These are phyloP conservation scores for Dione vanillae DNA, from an alignment of 2,888 invertebrate genomes.

Conservation along the genomic window DNA sequence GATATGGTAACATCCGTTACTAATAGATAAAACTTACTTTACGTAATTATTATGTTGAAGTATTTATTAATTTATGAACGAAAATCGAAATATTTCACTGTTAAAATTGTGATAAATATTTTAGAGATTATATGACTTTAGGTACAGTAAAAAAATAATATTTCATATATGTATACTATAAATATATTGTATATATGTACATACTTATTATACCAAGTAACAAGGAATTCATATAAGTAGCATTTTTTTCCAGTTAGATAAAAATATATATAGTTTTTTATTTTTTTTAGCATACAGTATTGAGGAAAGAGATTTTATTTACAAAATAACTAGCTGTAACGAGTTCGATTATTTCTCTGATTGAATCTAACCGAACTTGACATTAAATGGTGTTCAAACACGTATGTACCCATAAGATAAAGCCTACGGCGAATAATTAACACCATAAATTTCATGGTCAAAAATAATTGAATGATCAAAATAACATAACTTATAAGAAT, in stretches of 20 bases:
- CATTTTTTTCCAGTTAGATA: too few relatives aligned
- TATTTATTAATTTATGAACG: constrained; percentile 19
- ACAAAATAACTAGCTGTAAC: too few relatives aligned
- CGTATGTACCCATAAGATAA: neutral
- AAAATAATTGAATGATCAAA: constrained; percentile 32
- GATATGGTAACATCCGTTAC: neutral
- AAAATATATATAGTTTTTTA: too few relatives aligned
- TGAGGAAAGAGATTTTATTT: too few relatives aligned
- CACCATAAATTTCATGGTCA: constrained; percentile 34
- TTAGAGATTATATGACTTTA: constrained; percentile 17
- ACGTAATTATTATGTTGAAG: constrained; percentile 26
- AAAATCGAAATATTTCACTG: constrained; percentile 17
- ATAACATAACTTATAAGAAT: constrained; percentile 33
- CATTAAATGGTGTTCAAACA: neutral
- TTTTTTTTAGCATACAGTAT: too few relatives aligned
- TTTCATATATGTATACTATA: too few relatives aligned
- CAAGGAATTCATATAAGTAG: too few relatives aligned
- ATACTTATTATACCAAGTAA: neutral
- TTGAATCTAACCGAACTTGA: neutral
- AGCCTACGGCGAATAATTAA: neutral
- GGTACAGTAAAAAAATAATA: too few relatives aligned
- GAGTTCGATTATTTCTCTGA: neutral
- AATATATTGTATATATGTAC: too few relatives aligned
- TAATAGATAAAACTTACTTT: neutral
- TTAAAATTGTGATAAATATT: constrained; percentile 30